Base-by-base conservation (phyloP, 1,140 invertebrate genomes). In the Lepeophtheirus salmonis region DNA sequence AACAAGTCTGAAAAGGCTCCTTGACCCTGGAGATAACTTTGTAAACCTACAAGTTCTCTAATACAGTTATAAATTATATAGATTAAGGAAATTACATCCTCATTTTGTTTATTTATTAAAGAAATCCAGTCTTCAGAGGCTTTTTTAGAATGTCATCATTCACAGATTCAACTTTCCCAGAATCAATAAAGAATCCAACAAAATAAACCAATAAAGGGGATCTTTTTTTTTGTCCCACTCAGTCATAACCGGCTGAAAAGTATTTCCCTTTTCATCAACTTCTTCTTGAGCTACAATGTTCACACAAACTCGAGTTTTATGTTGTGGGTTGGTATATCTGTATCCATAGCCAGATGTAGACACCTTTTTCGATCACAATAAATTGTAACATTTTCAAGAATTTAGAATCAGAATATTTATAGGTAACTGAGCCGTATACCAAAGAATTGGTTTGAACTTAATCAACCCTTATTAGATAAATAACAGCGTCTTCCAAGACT, bases 341-440 rank as follows among this genome's bases (percentile, higher is more conserved):
- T 16, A 3, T 54, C 52, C 2, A 54, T 14, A 2, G 65, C 65
- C n/a, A 66, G 55, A 3, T 61, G 57, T 12, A 66, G 54, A 25
- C 63, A 61, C 30, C 66, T 61, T 56, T 70, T 68, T 10, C 71
- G 63, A 59, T 82, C 77, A 20, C 81, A 77, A 62, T 75, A 72
- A 52, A 82, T 80, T 13, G 75, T 73, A 17, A 87, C 75, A 53
- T 73, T 76, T 67, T 85, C 80, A 61, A 94, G 74, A 66, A 89
- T 83, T 56, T 78, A 74, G 0, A 89, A 88, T 76, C 71, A 94
- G 89, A 53, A 77, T 73, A 2, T 78, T 70, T 50, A 72, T 68
- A 12, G 83, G 81, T 23, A 95, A 72, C 51, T 79, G 81, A 2
- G 86, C 80, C 0, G 82, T 81, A 67, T 94, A 95, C 68, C 80